Base-by-base conservation (phyloP, 2,888 invertebrate species). In the Odontomyia ornata region DNA sequence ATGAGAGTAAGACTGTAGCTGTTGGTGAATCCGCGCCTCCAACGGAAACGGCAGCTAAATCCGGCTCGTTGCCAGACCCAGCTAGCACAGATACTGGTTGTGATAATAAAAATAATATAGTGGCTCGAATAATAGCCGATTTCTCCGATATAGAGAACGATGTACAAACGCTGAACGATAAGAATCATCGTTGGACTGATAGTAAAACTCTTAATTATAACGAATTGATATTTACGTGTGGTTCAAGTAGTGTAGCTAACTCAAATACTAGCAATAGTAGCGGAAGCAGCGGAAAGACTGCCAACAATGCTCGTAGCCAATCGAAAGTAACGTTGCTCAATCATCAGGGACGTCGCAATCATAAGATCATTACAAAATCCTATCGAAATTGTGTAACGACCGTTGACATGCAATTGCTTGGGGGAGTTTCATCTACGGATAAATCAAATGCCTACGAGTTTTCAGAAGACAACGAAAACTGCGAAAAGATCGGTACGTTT, bases 401-500 rank as follows among this genome's bases (percentile, higher is more conserved):
- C 0, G 82, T 85, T 11, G 85, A 85, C 75, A 75, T 85, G 76
- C 84, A 85, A 77, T 83, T 82, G 1, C 47, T n/a, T 18, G 60
- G 43, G 1, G 43, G 72, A 25, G 47, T 47, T 72, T 52, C 56
- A 86, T 83, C 93, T 91, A 0, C 92, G 93, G 86, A 86, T 78
- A 84, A 84, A 76, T 83, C 86, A 1, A 84, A 83, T 77, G 93
- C 94, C 0, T 95, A 95, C 84, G 95, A 95, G 83, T 95, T 95
- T 83, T 94, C 92, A 0, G 95, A 95, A 82, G 95, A 95, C 81
- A 90, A 91, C 5, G 93, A 93, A 81, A 94, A 94, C 80, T 94
- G 93, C 83, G 95, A 95, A 83, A 95, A 95, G 83, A 89, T 95
- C n/a, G 94, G 94, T 82, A 93, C 92, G 82, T 95, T 94, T 83